phyloP scores from a whole-genome alignment of 1,140 invertebrate species.

The Aphaenogaster rudis region DNA sequence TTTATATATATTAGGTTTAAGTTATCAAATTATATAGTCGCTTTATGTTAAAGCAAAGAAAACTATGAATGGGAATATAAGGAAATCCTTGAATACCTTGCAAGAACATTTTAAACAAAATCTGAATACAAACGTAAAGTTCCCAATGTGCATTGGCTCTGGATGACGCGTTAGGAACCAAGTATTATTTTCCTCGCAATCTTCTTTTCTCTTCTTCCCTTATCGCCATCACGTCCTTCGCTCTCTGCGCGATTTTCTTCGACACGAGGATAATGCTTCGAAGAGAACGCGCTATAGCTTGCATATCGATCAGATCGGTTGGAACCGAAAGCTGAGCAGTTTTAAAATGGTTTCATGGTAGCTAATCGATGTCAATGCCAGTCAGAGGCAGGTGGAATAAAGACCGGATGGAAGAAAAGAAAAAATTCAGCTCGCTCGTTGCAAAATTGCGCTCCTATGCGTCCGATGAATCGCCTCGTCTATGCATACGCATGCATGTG shows the following conservation, averaged over 20 bases:
- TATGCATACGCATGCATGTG: not conserved
- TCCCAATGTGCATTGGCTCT: constrained; percentile 33
- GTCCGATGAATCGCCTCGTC: not conserved
- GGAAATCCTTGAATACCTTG: constrained; percentile 6
- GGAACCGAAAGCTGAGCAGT: not conserved
- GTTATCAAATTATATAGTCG: not conserved
- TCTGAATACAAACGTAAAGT: constrained; percentile 23
- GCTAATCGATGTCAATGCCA: not conserved
- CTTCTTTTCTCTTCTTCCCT: constrained; percentile 25
- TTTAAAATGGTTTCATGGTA: constrained; percentile 11
- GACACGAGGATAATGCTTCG: constrained; percentile 36
- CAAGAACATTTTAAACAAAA: constrained; percentile 53
- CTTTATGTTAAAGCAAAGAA: not conserved
- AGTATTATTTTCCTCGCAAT: constrained; percentile 21
- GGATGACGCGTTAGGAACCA: constrained; percentile 65
- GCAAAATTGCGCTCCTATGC: constrained; percentile 8
- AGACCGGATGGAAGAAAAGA: not conserved
- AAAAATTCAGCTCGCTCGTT: not conserved
- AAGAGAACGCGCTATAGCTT: not conserved
- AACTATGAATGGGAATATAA: not conserved
- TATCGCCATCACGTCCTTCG: constrained; percentile 3
- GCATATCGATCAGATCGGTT: constrained; percentile 30
- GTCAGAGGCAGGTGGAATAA: not conserved
- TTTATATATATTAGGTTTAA: not conserved
- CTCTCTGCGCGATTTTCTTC: not conserved